Base-by-base conservation (phyloP, 2,888 invertebrate species). In the Dimorphilus gyrociliatus region DNA sequence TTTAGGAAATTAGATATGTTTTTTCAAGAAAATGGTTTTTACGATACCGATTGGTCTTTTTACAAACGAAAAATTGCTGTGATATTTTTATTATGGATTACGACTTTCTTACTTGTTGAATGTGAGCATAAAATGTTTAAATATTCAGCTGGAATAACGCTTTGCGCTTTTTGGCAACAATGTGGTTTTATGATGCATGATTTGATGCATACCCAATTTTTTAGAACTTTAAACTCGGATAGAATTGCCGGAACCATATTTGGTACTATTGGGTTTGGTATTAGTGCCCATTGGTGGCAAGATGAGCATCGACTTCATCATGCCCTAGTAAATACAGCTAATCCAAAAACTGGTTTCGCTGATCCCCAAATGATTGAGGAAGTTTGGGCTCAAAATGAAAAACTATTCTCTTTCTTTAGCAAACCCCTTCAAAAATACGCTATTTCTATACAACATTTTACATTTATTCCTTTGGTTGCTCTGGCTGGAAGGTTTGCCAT, bases 131-230 rank as follows among this genome's bases (percentile, higher is more conserved):
- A 8, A 8, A 12, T 12, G 26, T 25, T 12, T 25, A 12, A 25
- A 12, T 25, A 25, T 14, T 14, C 14, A 8, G 39, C 28, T 12
- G 38, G 29, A 2, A 28, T 32, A 13, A 16, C 16, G 6, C 25
- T 39, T n/a, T 30, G 34, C 12, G 32, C 38, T 24, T 29, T 33
- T 21, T 39, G 38, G 38, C 39, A 39, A 21, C 39, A 39, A 24
- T 23, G 33, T 16, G 39, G 38, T 4, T 39, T 39, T 33, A 30
- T 39, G 19, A 38, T 39, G 38, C 39, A 39, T 19, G 39, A 39
- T 15, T 35, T 35, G 37, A 39, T 39, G 39, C 39, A 39, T 21
- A 29, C 17, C 12, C 38, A 39, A 26, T 32, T 34, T 13, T 33
- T 34, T 18, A 13, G 32, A 7, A n/a, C n/a, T n/a, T n/a, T n/a